A percentile compares a stretch with the other conserved stretches of the same genome.
These are phyloP conservation scores for Hippocampus zosterae DNA, from an alignment of 2,113 vertebrate genomes.

Conservation along the genomic window DNA sequence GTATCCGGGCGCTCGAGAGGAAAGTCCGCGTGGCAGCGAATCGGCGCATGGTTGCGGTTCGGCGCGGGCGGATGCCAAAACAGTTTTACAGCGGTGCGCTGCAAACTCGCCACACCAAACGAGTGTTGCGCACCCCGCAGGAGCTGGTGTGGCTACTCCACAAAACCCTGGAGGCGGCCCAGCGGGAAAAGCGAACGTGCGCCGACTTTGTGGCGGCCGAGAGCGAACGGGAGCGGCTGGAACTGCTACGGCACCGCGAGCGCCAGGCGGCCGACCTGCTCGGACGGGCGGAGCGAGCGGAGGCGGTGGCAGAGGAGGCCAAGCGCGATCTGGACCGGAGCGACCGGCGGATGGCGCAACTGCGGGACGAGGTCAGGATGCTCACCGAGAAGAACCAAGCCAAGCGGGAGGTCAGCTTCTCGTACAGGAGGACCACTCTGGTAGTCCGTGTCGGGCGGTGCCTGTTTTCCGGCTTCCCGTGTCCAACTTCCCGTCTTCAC, in stretches of 20 bases:
- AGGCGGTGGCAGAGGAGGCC: slow-evolving; percentile 66
- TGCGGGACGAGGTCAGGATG: slow-evolving; percentile 71
- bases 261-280: slow-evolving; percentile 76
- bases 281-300: slow-evolving; percentile 65
- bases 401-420: slow-evolving; percentile 75
- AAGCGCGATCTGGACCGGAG: slow-evolving; percentile 61
- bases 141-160: slow-evolving; percentile 90
- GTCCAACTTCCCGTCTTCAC: neutral
- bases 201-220: slow-evolving; percentile 73
- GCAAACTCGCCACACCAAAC: no score
- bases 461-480: no score
- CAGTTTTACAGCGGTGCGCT: no score
- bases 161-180: slow-evolving; percentile 85
- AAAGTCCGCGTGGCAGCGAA: neutral
- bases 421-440: neutral
- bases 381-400: slow-evolving; percentile 84
- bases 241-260: slow-evolving; percentile 84
- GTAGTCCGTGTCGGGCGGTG: neutral
- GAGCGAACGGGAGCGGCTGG: slow-evolving; percentile 80
- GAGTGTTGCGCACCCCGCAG: slow-evolving; percentile 53
- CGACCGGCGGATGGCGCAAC: slow-evolving; percentile 72
- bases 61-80: neutral
- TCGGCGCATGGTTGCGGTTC: neutral
- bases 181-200: slow-evolving; percentile 85
- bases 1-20: no score